These are phyloP conservation scores for Nephila pilipes DNA, from an alignment of 1,140 invertebrate species.

Conservation along the genomic window DNA sequence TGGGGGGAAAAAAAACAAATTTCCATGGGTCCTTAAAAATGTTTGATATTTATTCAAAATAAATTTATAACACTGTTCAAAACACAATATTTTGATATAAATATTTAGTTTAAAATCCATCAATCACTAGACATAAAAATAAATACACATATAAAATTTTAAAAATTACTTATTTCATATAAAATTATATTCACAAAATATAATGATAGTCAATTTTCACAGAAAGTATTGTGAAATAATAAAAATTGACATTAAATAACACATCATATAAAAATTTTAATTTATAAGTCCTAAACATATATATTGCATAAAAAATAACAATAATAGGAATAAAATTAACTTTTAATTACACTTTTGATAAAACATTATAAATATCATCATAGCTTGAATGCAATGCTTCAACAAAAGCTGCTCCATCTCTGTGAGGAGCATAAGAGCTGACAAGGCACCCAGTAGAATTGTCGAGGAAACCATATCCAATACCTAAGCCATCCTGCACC, in stretches of 20 bases:
- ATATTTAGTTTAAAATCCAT: not conserved
- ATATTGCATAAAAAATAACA: not conserved
- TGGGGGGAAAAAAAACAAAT: too few relatives aligned
- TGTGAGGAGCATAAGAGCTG: conserved; percentile 88
- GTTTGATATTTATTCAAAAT: not conserved
- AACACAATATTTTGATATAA: not conserved
- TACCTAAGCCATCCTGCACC: conserved; percentile 92
- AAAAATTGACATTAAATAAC: not conserved
- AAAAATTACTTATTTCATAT: not conserved
- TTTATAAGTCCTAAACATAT: not conserved
- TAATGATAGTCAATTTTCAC: not conserved
- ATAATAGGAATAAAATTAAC: not conserved
- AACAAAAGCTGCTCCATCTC: conserved; percentile 87
- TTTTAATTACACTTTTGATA: conserved; percentile 75
- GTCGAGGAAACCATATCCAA: conserved; percentile 90
- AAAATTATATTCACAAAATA: not conserved
- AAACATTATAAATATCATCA: conserved; percentile 83
- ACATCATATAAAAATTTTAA: not conserved
- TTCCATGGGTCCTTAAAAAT: not conserved
- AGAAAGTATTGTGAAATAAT: not conserved
- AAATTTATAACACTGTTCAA: not conserved
- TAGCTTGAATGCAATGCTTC: conserved; percentile 87
- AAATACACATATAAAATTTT: not conserved
- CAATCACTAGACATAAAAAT: not conserved
- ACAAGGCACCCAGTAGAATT: conserved; percentile 89